Percentiles rank a stretch among this genome's conserved stretches.
Evolutionary conservation across 2,113 vertebrate species (phyloP).

Genomic region (Microtus oregoni): DNA sequence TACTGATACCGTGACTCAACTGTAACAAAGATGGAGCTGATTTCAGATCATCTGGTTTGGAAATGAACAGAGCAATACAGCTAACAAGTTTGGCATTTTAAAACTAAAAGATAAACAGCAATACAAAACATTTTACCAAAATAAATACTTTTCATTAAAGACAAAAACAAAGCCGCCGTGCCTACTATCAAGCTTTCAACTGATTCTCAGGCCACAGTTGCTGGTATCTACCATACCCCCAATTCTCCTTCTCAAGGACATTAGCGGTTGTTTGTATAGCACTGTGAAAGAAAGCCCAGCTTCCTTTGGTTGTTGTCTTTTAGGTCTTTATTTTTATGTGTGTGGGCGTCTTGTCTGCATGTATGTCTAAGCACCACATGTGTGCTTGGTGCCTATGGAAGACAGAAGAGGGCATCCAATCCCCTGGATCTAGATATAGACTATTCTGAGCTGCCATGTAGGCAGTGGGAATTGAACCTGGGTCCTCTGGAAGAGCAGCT

Average conservation of each 20-base stretch:
- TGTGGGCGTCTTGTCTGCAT: neutral
- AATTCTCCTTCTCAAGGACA: neutral
- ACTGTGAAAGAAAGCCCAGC: neutral
- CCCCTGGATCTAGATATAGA: neutral
- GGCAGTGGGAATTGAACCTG: neutral
- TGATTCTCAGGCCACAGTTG: neutral
- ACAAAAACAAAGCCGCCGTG: neutral
- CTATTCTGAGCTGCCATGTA: neutral
- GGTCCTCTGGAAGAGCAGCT: neutral
- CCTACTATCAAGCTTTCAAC: neutral
- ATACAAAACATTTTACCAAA: conserved; percentile 47
- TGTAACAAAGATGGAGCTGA: neutral
- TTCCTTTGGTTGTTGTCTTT: neutral
- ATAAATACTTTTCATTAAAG: neutral
- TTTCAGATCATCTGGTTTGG: conserved; percentile 46
- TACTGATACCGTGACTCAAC: conserved; percentile 39
- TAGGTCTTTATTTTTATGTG: neutral
- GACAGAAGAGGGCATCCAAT: neutral
- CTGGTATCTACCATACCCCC: neutral
- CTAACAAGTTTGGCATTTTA: conserved; percentile 35
- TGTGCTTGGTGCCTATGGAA: neutral
- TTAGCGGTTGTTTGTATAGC: neutral
- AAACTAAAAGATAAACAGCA: conserved; percentile 9
- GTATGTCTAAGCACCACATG: neutral
- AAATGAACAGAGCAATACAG: conserved; percentile 27